Base-by-base conservation (phyloP, 2,113 vertebrate genomes). In the Rhodinocichla rosea region DNA sequence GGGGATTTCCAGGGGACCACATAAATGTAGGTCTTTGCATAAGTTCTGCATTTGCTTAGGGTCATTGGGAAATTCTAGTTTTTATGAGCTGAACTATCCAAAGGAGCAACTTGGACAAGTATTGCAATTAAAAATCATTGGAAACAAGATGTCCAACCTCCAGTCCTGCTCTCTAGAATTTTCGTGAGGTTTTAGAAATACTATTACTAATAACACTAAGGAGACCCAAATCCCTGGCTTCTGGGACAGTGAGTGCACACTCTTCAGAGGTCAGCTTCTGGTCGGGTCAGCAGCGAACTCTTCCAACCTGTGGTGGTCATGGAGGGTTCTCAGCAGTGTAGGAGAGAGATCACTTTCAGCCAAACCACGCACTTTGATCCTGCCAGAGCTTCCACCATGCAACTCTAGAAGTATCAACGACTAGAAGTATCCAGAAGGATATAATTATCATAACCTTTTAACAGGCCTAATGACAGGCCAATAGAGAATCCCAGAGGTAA, bases 1-100 rank as follows among this genome's bases (percentile, higher is more conserved):
- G 40, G 60, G 52, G 79, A 77, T 90, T 93, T 93, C 81, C 82
- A 90, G 30, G 85, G 71, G 56, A 91, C 70, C 64, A 56, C 93
- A 95, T 93, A 92, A 95, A 92, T 83, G 68, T 93, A 76, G 79
- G 44, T 93, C 68, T 90, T 95, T 40, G 71, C 28, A 77, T 55
- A 80, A 63, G 79, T 60, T 55, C 42, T 80, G 40, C 0, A 0
- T 94, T 88, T 80, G 50, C 62, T 90, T 74, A 74, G 63, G 63
- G 63, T 94, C 83, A 33, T 19, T 59, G 70, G 50, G 68, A 95
- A 95, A 94, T 85, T 85, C 50, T 85, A 69, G 19, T 39, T 78
- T 94, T 88, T 88, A 56, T 33, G 20, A 40, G 32, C 28, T 71
- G 44, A 92, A 40, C 35, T 95, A 93, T 90, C 35, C 45, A 60